Evolutionary conservation across 2,888 invertebrate species (phyloP).

Genomic region (Lydus trimaculatus): DNA sequence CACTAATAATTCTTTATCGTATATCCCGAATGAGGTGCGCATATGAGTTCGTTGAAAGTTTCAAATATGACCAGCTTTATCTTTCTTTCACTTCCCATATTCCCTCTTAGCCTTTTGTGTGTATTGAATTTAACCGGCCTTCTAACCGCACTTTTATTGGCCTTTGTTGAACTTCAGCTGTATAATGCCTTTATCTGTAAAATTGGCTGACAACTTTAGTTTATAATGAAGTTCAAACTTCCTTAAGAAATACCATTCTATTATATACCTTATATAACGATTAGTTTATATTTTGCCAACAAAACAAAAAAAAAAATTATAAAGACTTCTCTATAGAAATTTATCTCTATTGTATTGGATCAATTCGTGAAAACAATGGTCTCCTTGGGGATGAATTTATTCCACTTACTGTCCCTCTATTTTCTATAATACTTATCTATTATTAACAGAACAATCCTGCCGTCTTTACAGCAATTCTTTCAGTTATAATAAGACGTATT

Average conservation of each 20-base stretch:
- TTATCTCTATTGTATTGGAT: not conserved
- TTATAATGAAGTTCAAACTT: slow-evolving; percentile 47
- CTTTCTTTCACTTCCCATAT: not conserved
- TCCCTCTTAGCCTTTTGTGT: not conserved
- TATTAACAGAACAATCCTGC: slow-evolving; percentile 1
- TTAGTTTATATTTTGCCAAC: slow-evolving; percentile 8
- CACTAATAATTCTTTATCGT: no score
- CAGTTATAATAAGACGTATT: not conserved
- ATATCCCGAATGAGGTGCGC: no score
- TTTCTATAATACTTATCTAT: not conserved
- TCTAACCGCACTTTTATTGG: slow-evolving; percentile 49
- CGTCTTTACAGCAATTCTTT: not conserved
- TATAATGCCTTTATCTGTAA: slow-evolving; percentile 51
- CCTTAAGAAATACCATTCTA: slow-evolving; percentile 21
- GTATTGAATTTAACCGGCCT: slow-evolving; percentile 11
- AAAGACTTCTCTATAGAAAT: slow-evolving; percentile 8
- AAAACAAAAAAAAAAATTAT: not conserved
- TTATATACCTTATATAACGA: not conserved
- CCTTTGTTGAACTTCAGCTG: slow-evolving; percentile 47
- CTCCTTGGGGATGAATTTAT: not conserved
- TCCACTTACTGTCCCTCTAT: not conserved
- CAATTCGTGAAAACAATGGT: not conserved
- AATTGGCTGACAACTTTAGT: slow-evolving; percentile 48
- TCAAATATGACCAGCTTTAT: not conserved
- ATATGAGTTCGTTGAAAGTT: not conserved